These are phyloP conservation scores for Xanthorhoe designata DNA, from an alignment of 2,888 invertebrate genomes.

Conservation along the genomic window DNA sequence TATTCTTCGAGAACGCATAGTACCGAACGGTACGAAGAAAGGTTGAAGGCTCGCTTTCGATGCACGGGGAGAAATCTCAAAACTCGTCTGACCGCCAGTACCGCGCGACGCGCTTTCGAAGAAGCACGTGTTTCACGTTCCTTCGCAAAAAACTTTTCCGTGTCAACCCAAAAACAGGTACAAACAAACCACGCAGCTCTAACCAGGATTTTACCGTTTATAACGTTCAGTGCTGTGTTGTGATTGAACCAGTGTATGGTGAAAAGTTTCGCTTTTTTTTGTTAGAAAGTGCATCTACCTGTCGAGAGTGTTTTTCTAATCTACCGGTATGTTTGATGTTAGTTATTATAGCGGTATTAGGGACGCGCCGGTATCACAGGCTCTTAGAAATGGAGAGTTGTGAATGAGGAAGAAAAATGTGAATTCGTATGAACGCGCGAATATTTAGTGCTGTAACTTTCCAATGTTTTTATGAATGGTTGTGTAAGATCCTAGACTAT, in stretches of 20 bases:
- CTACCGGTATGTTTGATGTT: conserved; percentile 68
- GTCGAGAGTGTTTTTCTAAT: conserved; percentile 61
- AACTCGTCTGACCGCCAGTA: conserved; percentile 64
- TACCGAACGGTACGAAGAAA: conserved; percentile 73
- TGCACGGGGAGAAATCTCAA: conserved; percentile 83
- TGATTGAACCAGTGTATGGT: conserved; percentile 46
- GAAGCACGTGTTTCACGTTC: conserved; percentile 49
- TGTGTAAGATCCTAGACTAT: conserved; percentile 7
- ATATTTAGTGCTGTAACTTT: conserved; percentile 16
- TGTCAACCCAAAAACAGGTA: conserved; percentile 45
- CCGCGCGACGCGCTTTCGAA: conserved; percentile 62
- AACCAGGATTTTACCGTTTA: conserved; percentile 17
- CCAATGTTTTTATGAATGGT: conserved; percentile 13
- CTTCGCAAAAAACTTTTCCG: conserved; percentile 41
- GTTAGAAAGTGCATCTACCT: conserved; percentile 67
- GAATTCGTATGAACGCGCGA: conserved; percentile 19
- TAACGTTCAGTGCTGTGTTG: conserved; percentile 45
- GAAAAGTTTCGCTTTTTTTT: conserved; percentile 53
- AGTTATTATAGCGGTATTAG: conserved; percentile 64
- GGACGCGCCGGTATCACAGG: conserved; percentile 52
- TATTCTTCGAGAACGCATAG: conserved; percentile 53
- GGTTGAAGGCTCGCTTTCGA: conserved; percentile 80
- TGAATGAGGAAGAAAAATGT: conserved; percentile 20
- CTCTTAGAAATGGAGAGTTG: conserved; percentile 24
- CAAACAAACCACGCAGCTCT: conserved; percentile 28